Evolutionary conservation across 2,888 invertebrate genomes (phyloP).

Genomic region (Pterobdella sp.): DNA sequence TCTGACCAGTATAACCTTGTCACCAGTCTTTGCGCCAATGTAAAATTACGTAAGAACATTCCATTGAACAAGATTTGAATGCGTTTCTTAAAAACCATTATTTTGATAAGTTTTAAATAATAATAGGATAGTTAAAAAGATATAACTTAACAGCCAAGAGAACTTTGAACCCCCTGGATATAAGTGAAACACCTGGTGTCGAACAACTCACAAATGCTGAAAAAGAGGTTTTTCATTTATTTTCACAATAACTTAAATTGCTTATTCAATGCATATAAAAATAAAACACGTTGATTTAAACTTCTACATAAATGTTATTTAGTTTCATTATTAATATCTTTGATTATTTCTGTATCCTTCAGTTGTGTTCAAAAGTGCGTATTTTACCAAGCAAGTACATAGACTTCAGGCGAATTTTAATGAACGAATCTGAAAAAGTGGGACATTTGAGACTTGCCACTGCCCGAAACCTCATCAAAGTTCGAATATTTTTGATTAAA

Average conservation of each 20-base stretch:
- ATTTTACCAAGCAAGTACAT: neutral
- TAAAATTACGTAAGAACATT: neutral
- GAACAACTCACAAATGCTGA: neutral
- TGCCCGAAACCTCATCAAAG: neutral
- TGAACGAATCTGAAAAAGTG: neutral
- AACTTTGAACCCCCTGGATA: neutral
- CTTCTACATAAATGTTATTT: too few relatives aligned
- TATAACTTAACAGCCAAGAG: constrained; percentile 13
- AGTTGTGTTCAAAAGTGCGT: neutral
- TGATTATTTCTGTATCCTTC: neutral
- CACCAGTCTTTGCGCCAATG: neutral
- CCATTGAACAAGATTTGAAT: neutral
- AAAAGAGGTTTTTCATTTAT: neutral
- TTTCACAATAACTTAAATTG: neutral
- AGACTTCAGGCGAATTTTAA: neutral
- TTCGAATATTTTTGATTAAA: neutral
- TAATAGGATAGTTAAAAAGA: too few relatives aligned
- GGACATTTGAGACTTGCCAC: neutral
- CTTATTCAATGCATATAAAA: too few relatives aligned
- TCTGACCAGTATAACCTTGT: neutral
- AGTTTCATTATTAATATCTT: neutral
- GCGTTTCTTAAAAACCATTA: neutral
- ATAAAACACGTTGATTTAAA: too few relatives aligned
- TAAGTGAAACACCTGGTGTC: neutral
- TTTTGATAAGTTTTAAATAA: too few relatives aligned